These are phyloP conservation scores for Aphyosemion australe DNA, from an alignment of 2,113 vertebrate genomes.

Conservation along the genomic window DNA sequence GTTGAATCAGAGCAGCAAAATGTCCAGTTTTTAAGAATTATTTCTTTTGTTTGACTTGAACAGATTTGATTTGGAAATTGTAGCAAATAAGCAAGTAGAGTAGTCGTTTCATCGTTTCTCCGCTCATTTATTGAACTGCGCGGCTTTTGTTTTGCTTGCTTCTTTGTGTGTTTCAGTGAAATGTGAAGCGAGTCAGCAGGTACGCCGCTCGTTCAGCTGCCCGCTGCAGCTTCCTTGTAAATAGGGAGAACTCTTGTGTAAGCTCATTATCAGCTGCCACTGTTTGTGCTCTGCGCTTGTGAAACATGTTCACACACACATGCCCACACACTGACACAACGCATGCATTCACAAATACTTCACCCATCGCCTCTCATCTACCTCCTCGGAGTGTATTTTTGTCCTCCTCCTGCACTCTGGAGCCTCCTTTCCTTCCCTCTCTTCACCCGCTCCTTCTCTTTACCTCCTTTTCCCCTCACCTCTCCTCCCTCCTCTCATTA, in stretches of 20 bases:
- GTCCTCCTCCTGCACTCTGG: constrained; percentile 15
- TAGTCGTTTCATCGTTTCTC: no score
- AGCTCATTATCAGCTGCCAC: constrained; percentile 58
- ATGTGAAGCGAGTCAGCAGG: constrained; percentile 45
- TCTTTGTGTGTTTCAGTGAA: constrained; percentile 9
- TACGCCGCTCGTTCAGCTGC: constrained; percentile 39
- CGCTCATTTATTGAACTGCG: background rate
- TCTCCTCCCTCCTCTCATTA: constrained; percentile 53
- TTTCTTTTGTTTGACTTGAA: background rate
- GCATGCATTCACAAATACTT: constrained; percentile 9
- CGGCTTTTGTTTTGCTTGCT: background rate
- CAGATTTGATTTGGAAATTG: background rate
- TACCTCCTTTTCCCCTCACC: background rate
- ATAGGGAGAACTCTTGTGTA: constrained; percentile 48
- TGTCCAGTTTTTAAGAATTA: no score
- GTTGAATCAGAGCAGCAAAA: no score
- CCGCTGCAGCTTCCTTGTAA: constrained; percentile 57
- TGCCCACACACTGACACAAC: constrained; percentile 6
- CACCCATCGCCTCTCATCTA: constrained; percentile 23
- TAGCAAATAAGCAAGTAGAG: background rate
- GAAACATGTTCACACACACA: constrained; percentile 24
- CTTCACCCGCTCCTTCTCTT: constrained; percentile 8
- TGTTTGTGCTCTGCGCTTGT: constrained; percentile 38
- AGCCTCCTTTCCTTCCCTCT: constrained; percentile 23
- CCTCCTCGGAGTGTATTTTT: constrained; percentile 24